Evolutionary conservation across 2,113 vertebrate species (phyloP), one percentile per base, ranked within the genome.

Genomic region (Psilopogon haemacephalus): DNA sequence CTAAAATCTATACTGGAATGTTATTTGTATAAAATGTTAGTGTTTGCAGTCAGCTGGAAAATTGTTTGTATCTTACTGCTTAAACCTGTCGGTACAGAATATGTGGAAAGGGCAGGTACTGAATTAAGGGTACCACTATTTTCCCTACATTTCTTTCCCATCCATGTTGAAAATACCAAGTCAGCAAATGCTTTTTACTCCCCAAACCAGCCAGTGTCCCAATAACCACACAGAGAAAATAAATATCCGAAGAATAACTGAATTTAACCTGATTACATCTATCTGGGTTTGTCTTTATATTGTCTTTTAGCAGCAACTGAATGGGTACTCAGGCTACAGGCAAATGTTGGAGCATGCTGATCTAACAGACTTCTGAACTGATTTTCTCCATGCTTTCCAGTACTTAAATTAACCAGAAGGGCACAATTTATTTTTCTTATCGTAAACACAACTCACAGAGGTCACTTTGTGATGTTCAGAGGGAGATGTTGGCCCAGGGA

Each of bases 1-100:
- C 35, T 55, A 93, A 95, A 94, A 96, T 88, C 89, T 89, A 78
- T 81, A 94, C n/a, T 20, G 30, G 55, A 65, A 70, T 86, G 52
- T 78, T 94, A 86, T 83, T 82, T 93, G 82, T 77, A 18, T 55
- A 55, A 91, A 91, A 90, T 30, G 24, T 93, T 74, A 58, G 63
- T 23, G 33, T 85, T 42, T 87, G 30, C 23, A 6, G 90, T 89
- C 67, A 84, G 14, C 55, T 28, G 64, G 46, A 28, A 86, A 75
- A 88, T 40, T 32, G 52, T 72, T 86, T 30, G 24, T 82, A 23
- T 81, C 37, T 71, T 56, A 75, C 30, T 76, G 67, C 38, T 84
- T 88, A 71, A 92, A 68, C 33, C 23, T 87, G 20, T 54, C 2
- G 0, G 55, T 55, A 42, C 20, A 63, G 73, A 70, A 60, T 62